Base-by-base conservation (phyloP, 2,797 vertebrate species). In the Dendrocincla fuliginosa region DNA sequence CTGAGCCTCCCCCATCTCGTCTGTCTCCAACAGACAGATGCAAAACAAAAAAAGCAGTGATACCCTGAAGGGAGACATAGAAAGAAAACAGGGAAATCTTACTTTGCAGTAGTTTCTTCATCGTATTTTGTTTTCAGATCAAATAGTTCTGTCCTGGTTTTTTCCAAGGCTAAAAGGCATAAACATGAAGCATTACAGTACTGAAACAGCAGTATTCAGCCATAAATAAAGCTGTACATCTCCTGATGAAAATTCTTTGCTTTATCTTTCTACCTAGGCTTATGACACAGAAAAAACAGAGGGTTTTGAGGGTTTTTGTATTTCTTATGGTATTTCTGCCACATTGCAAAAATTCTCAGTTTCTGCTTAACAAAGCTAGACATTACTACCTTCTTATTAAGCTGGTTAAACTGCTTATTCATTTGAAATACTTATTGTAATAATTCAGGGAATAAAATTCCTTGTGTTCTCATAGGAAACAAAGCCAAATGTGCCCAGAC, bases 51-150 rank as follows among this genome's bases (percentile, higher is more conserved):
- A 89, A 88, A 74, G 18, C 68, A 93, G 76, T 4, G 49, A 76
- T 39, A 89, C 53, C 77, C 94, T 82, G 87, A 92, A 95, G 90
- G 89, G 79, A 69, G 37, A 56, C 28, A 53, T 8, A 71, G 64
- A 68, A 86, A 79, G 83, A 65, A 82, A 85, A 83, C 67, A 87
- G 18, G 41, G 30, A 74, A 96, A 85, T 98, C 99, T 97, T 98
- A 99, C 99, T 99, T 99, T 97, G 99, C 99, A 94, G 99, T 99
- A 92, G 98, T 99, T 97, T 99, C 99, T 98, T 99, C 99, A 91
- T 99, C 99, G 12, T 99, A 99, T 98, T 99, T 99, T 97, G 99
- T 98, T 99, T 99, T 99, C 98, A 99, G 98, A 98, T 99, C 99
- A 98, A 99, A 99, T 97, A 99, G 98, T 96, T 99, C 99, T 95